Evolutionary conservation across 2,113 vertebrate genomes (phyloP).

Genomic region (Apistogramma diplotaenia): DNA sequence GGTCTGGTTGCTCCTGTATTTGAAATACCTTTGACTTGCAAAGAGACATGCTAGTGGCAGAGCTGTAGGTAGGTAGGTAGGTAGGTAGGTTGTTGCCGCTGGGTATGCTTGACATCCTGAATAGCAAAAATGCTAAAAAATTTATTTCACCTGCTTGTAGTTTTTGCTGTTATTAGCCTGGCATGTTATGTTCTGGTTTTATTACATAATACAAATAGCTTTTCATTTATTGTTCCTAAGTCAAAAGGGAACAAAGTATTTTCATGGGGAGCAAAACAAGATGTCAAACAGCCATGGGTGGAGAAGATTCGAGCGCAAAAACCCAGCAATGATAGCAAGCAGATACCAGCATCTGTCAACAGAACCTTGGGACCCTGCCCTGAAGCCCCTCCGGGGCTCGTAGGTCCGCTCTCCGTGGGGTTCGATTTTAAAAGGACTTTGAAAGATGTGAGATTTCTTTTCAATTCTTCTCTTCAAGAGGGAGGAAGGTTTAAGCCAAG

Average conservation of each 20-base stretch:
- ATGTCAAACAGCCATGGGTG: accelerated
- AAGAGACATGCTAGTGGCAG: background rate
- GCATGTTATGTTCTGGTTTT: background rate
- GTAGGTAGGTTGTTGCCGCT: background rate
- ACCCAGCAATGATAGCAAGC: background rate
- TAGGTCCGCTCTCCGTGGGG: conserved; percentile 83
- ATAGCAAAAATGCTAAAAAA: background rate
- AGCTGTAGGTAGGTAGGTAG: background rate
- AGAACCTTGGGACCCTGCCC: conserved; percentile 42
- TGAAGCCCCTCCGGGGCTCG: conserved; percentile 44
- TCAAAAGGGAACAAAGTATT: accelerated
- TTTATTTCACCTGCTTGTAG: background rate
- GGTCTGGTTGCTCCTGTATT: background rate
- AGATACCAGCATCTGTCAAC: accelerated
- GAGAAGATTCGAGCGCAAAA: accelerated
- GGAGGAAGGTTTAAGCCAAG: conserved; percentile 84
- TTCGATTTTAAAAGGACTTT: conserved; percentile 77
- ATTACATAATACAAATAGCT: accelerated
- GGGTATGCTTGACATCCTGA: too few species aligned
- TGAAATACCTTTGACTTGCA: conserved; percentile 21
- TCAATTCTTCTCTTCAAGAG: conserved; percentile 65
- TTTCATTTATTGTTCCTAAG: accelerated
- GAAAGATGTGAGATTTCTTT: conserved; percentile 9
- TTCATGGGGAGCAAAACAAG: background rate
- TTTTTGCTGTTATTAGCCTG: background rate